Evolutionary conservation across 2,888 invertebrate genomes (phyloP), one percentile per base, ranked within the genome.

Genomic region (Maniola hyperantus): DNA sequence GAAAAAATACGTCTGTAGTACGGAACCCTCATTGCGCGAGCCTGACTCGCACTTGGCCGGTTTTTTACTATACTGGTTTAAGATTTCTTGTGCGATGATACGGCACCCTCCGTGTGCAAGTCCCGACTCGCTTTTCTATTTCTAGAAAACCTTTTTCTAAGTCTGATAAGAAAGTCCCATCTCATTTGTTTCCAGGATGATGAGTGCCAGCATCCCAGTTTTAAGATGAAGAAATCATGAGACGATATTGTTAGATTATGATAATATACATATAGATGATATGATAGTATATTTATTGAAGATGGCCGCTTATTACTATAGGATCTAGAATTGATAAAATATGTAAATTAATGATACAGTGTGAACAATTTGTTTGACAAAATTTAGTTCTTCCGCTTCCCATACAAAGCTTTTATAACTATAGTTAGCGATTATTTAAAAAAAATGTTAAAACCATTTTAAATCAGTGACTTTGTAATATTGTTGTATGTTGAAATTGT

Each of bases 281-380:
- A 36, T 61, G 36, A 64, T 61, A 61, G 65, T 68, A 61, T 64
- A 64, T 69, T 63, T 69, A 69, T 67, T 59, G n/a, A 48, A 65
- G 50, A 66, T 39, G 39, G 59, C 66, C 48, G 63, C 69, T 69
- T 72, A 71, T 66, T 53, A 71, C 66, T 69, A 68, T 67, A 70
- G 70, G 70, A 72, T 71, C 46, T 69, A 68, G 69, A 71, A 65
- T 59, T 61, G 39, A 61, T 61, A 33, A 36, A n/a, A n/a, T n/a
- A 61, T 51, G 46, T 26, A 34, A 48, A 18, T 34, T 55, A 18
- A n/a, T 7, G 34, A 15, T 36, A 55, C 1, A n/a, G 33, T 48
- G 18, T 8, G 46, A 8, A 7, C 15, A 8, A 18, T 18, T n/a
- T 13, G n/a, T n/a, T 46, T 8, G 15, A 4, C n/a, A 15, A 46